phyloP scores from a whole-genome alignment of 2,888 invertebrate genomes.

The Metallyticus violacea region DNA sequence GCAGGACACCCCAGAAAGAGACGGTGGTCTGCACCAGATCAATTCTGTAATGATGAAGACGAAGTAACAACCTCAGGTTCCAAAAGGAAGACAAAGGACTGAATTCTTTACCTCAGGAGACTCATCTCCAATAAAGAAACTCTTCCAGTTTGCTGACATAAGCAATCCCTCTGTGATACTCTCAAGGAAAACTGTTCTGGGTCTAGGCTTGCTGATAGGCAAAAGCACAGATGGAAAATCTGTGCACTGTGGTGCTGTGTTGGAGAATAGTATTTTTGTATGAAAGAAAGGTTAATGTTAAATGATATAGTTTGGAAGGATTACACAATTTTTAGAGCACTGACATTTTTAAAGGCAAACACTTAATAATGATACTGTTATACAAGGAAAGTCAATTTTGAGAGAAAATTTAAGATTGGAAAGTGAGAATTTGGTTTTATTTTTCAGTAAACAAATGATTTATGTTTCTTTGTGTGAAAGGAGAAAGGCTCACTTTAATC shows the following conservation, averaged over 20 bases:
- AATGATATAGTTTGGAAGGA: not conserved
- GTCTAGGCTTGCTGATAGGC: not conserved
- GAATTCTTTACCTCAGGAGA: not conserved
- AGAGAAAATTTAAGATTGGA: not conserved
- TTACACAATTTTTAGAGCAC: not conserved
- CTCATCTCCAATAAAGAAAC: not conserved
- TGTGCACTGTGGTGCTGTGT: not conserved
- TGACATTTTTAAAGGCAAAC: not conserved
- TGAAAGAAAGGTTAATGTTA: not conserved
- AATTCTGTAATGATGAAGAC: constrained; percentile 9
- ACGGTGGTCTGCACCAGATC: constrained; percentile 34
- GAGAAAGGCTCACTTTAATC: not conserved
- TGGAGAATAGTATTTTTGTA: not conserved
- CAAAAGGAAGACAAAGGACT: not conserved
- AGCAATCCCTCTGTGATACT: not conserved
- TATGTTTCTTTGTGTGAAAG: not conserved
- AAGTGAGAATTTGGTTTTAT: not conserved
- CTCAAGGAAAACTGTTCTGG: not conserved
- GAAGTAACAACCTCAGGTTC: not conserved
- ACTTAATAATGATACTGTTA: not conserved
- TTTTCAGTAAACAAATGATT: not conserved
- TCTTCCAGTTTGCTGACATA: not conserved
- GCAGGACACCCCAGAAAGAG: constrained; percentile 23
- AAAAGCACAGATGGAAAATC: too few species aligned
- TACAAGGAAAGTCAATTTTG: not conserved